Conservation (phyloP, 1,140 invertebrate species). For the Drosophila triauraria region DNA sequence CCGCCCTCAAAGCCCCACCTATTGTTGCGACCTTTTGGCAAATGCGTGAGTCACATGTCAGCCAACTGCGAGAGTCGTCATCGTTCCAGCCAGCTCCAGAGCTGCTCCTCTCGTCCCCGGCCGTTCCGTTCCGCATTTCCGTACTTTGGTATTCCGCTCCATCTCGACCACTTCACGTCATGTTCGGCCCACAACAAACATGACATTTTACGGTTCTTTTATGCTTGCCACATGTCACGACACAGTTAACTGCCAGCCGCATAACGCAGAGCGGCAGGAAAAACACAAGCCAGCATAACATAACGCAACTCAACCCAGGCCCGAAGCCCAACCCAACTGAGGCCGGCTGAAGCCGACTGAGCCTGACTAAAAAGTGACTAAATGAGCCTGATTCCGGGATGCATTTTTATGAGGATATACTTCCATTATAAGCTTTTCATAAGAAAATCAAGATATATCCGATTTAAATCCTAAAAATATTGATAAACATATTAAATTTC, state of each 20-base stretch:
- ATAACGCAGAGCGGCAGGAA: slow-evolving; percentile 46
- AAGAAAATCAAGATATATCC: neutral
- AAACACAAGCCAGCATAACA: slow-evolving; percentile 30
- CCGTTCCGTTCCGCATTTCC: neutral
- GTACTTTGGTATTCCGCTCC: slow-evolving; percentile 12
- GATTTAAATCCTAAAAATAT: no score
- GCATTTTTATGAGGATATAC: neutral
- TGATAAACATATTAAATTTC: neutral
- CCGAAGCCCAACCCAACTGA: slow-evolving; percentile 1
- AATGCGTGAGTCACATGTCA: slow-evolving; percentile 61
- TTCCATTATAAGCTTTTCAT: neutral
- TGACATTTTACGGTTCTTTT: slow-evolving; percentile 83
- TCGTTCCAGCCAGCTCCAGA: slow-evolving; percentile 13
- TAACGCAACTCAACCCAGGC: slow-evolving; percentile 17
- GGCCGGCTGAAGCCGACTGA: neutral
- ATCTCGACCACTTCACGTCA: slow-evolving; percentile 71
- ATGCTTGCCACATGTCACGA: slow-evolving; percentile 81
- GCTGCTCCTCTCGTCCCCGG: neutral
- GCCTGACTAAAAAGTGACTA: slow-evolving; percentile 1
- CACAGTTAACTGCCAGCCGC: slow-evolving; percentile 76
- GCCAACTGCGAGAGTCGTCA: slow-evolving; percentile 49
- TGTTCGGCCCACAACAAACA: slow-evolving; percentile 80
- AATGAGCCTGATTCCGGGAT: neutral
- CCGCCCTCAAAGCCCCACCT: slow-evolving; percentile 5
- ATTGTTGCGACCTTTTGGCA: slow-evolving; percentile 23